Conservation (phyloP, 2,888 invertebrate species). For the Metacarcinus magister region DNA sequence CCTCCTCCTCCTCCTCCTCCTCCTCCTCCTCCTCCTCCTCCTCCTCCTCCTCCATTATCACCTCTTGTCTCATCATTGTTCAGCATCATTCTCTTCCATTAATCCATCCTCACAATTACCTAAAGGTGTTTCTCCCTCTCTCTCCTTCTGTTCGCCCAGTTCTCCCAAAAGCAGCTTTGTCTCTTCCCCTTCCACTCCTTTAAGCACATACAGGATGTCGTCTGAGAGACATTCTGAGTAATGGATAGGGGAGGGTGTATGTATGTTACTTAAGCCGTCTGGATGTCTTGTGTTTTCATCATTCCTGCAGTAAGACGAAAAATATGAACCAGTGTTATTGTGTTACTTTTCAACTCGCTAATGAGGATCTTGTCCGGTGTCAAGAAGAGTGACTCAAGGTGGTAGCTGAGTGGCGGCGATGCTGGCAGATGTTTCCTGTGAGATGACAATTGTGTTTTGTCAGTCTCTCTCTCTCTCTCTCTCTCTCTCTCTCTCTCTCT, state of each 20-base stretch:
- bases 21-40: neutral
- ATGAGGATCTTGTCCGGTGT: neutral
- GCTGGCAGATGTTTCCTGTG: neutral
- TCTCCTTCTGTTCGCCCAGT: neutral
- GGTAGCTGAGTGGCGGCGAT: neutral
- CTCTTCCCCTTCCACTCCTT: conserved; percentile 7
- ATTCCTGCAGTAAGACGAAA: neutral
- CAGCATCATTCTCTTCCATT: neutral
- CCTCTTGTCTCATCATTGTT: neutral
- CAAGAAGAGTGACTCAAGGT: neutral
- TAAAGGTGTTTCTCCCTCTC: neutral
- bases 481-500: too few relatives aligned
- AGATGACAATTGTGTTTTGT: neutral
- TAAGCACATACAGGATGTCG: neutral
- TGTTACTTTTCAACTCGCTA: neutral
- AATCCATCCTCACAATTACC: neutral
- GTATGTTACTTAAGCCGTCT: neutral
- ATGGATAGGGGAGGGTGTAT: neutral
- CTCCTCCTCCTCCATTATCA: conserved; percentile 26
- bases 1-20: neutral
- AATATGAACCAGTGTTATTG: neutral
- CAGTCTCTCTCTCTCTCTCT: neutral
- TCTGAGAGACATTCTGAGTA: neutral
- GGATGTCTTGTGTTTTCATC: neutral
- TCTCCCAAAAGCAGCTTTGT: neutral